Base-by-base conservation (phyloP, 2,888 invertebrate genomes). In the Stictocephala bisonia region DNA sequence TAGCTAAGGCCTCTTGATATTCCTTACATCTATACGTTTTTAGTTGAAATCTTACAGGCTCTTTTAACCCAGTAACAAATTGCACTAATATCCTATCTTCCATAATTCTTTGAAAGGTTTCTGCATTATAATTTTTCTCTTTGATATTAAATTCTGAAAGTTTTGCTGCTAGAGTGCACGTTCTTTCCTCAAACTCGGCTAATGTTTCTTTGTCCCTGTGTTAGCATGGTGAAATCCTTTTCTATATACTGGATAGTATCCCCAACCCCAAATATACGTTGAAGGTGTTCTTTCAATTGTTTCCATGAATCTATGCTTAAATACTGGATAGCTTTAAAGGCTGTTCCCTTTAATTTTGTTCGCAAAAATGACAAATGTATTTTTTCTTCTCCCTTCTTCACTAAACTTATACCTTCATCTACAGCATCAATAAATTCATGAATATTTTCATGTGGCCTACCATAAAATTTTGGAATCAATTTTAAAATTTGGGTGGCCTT, bases 181-280 rank as follows among this genome's bases (percentile, higher is more conserved):
- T n/a, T n/a, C n/a, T n/a, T n/a, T n/a, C n/a, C n/a, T n/a, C n/a
- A n/a, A 51, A 51, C 9, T 51, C 51, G 3, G 20, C 4, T 4
- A 20, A n/a, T 4, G 51, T 6, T n/a, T 51, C 22, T 18, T 51
- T 51, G 3, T 3, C 18, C 3, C 20, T 51, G n/a, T 51, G 51
- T 51, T 51, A 51, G 20, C 51, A 51, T 22, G 2, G 51, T 51
- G 9, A 51, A 51, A 18, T 51, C 24, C 4, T 51, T 51, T 51
- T 51, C 51, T 18, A 51, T 22, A 18, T 22, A 51, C 4, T 20
- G 6, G 2, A 51, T 51, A 3, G 51, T 22, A 22, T 51, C 20
- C 3, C 51, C 51, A 2, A 51, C 51, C 13, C 51, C 51, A 24
- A 51, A 51, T 2, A 13, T n/a, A 3, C 15, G 2, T n/a, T 51